phyloP scores from a whole-genome alignment of 2,797 vertebrate genomes.

The Calcarius lapponicus region DNA sequence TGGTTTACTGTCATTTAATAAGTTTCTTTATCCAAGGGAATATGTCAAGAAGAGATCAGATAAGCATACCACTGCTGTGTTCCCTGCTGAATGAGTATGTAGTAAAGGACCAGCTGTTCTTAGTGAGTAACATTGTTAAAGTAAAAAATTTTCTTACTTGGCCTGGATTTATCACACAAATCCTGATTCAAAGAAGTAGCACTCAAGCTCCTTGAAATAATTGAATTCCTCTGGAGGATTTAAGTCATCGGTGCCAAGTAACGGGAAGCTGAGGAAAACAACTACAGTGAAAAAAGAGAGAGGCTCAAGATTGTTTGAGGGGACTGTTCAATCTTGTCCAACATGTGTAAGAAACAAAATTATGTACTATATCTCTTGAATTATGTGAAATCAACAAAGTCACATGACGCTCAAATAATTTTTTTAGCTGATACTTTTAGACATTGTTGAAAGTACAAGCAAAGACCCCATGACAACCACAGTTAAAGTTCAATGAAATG shows the following conservation, averaged over 20 bases:
- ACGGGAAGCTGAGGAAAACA: neutral
- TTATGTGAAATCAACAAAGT: neutral
- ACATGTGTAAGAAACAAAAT: neutral
- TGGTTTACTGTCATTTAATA: slow-evolving; percentile 6
- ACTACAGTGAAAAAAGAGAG: neutral
- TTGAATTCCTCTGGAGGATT: slow-evolving; percentile 34
- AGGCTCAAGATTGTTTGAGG: neutral
- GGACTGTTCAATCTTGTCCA: neutral
- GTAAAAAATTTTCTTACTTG: slow-evolving; percentile 6
- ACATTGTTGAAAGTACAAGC: slow-evolving; percentile 29
- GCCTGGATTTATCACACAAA: slow-evolving; percentile 8
- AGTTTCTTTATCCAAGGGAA: neutral
- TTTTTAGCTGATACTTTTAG: slow-evolving; percentile 5
- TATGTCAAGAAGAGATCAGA: neutral
- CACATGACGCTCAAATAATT: neutral
- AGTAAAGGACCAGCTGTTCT: neutral
- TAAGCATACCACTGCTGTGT: neutral
- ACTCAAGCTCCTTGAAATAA: slow-evolving; percentile 23
- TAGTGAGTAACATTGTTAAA: neutral
- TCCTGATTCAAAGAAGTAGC: slow-evolving; percentile 12
- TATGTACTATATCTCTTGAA: neutral
- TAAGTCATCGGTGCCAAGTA: slow-evolving; percentile 6
- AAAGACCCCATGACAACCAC: neutral
- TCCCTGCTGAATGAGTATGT: neutral
- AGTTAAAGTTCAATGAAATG: slow-evolving; percentile 38